Evolutionary conservation across 2,113 vertebrate species (phyloP).

Genomic region (Paradisaea rubra): DNA sequence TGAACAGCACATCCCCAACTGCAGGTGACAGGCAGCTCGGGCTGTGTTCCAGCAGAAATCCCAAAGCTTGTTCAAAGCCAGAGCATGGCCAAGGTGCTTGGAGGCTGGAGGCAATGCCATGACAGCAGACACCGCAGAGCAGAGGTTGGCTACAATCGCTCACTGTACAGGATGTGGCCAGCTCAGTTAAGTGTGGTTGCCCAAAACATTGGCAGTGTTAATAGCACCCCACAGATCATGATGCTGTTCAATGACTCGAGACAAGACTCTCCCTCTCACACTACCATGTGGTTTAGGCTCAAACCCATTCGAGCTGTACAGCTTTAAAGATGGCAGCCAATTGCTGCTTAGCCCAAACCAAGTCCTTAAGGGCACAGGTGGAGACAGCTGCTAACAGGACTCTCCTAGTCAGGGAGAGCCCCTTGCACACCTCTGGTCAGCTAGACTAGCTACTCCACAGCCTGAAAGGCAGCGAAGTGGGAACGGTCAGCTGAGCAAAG

Average conservation of each 20-base stretch:
- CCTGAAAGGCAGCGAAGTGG: not conserved
- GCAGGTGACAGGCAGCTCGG: not conserved
- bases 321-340: not conserved
- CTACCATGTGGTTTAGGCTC: not conserved
- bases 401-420: not conserved
- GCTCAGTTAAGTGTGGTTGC: not conserved
- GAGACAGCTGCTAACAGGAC: not conserved
- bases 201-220: not conserved
- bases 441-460: not conserved
- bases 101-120: not conserved
- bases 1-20: not conserved
- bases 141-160: rapidly evolving
- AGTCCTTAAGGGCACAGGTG: not conserved
- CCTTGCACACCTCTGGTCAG: not conserved
- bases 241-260: not conserved
- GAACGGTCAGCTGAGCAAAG: not conserved
- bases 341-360: not conserved
- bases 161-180: not conserved
- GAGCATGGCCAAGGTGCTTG: not conserved
- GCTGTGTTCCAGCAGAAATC: not conserved
- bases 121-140: not conserved
- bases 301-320: not conserved
- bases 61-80: not conserved
- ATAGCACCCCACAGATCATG: not conserved
- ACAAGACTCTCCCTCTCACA: not conserved